Percentiles rank a stretch among this genome's conserved stretches.
phyloP scores from a whole-genome alignment of 64 coral and sea anemone genomes.

The Montipora foliosa region DNA sequence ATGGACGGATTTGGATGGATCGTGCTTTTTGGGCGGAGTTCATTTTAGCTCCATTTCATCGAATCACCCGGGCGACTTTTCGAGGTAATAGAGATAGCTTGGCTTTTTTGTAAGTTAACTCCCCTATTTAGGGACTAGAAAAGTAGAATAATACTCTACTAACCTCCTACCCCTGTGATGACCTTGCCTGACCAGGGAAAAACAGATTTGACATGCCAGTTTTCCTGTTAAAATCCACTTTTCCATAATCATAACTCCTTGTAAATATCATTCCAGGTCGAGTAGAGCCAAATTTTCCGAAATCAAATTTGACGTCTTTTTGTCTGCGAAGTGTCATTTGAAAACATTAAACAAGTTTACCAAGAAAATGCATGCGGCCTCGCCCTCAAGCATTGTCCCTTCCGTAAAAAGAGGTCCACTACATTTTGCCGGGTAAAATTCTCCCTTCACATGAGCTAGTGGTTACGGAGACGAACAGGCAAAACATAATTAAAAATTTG shows the following conservation, averaged over 20 bases:
- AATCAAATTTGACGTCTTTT: neutral
- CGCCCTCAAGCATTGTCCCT: neutral
- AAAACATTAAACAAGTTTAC: neutral
- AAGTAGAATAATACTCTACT: slow-evolving; percentile 24
- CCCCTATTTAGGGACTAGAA: slow-evolving; percentile 45
- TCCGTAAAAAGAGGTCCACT: neutral
- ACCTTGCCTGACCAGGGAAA: slow-evolving; percentile 35
- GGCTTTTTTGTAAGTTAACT: slow-evolving; percentile 50
- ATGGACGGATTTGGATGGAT: neutral
- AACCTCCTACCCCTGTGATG: slow-evolving; percentile 37
- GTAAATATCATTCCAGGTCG: slow-evolving; percentile 29
- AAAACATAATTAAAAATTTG: slow-evolving; percentile 88
- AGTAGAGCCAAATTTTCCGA: slow-evolving; percentile 10
- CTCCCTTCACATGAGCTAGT: slow-evolving; percentile 5
- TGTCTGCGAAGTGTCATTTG: neutral
- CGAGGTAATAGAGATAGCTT: slow-evolving; percentile 44
- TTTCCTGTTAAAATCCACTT: slow-evolving; percentile 36
- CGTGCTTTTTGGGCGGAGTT: slow-evolving; percentile 24
- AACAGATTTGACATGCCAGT: slow-evolving; percentile 31
- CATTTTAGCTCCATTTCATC: slow-evolving; percentile 51
- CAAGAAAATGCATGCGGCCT: neutral
- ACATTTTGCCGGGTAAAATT: slow-evolving; percentile 14
- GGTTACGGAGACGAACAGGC: slow-evolving; percentile 33
- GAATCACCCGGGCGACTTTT: slow-evolving; percentile 42
- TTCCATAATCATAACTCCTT: neutral